Base-by-base conservation (phyloP, 2,797 vertebrate genomes). In the Coreius guichenoti region DNA sequence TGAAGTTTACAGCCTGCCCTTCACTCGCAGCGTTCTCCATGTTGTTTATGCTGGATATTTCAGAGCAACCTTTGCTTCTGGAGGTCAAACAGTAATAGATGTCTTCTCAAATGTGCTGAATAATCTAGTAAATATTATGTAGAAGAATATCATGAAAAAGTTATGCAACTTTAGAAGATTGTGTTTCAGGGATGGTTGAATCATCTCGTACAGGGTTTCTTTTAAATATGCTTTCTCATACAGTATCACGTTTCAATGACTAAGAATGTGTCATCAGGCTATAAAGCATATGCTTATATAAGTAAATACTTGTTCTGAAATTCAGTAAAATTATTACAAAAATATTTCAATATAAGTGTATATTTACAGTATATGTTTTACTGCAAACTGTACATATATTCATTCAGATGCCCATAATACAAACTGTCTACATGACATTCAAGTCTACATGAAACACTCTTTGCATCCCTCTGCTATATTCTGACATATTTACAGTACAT, bases 1-100 rank as follows among this genome's bases (percentile, higher is more conserved):
- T 81, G 16, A 69, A 63, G 39, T 85, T 73, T 68, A 84, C 67
- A 63, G 47, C 13, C 17, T 79, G 45, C 3, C 9, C 26, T 70
- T 49, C 39, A 36, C 63, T 51, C 3, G 8, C 23, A 63, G 51
- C 54, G 61, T 73, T 33, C 49, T 23, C 9, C 31, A n/a, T 49
- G 70, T 49, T 49, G 14, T 76, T 36, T 56, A 0, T 56, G 9
- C 19, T 76, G 74, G 49, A 54, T 36, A 5, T 36, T 76, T 76
- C 31, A 56, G 19, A n/a, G 54, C 75, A 78, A 17, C 75, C 23
- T 78, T 78, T 77, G 8, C 33, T 54, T 43, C 4, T 43, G 23
- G 33, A 26, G 75, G 36, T 19, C 73, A 33, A 75, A 51, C 47
- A 54, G 47, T 23, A 51, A 51, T 74, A 16, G 14, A 29, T 73